Base-by-base conservation (phyloP, 2,888 invertebrate genomes). In the Macroteleia sp. region DNA sequence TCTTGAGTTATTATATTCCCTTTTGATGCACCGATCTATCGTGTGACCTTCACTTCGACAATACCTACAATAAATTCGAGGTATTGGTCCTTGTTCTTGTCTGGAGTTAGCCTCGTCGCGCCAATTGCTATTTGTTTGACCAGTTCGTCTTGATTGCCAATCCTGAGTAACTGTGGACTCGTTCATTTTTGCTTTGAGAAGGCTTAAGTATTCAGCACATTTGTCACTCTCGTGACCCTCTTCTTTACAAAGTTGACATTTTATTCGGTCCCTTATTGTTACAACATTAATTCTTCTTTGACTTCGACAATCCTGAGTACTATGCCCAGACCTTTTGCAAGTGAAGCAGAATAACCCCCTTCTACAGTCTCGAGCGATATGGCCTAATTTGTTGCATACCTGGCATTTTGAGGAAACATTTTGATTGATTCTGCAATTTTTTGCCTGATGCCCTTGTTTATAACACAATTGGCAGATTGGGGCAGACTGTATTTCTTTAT, bases 401-500 rank as follows among this genome's bases (percentile, higher is more conserved):
- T 61, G 61, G 3, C 44, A 30, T n/a, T 12, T 30, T 19, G 2
- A 1, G 14, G 6, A n/a, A 16, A 10, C n/a, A 36, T 22, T 28
- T 28, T 30, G 1, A 14, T 10, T 19, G 14, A 17, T 32, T 6
- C 12, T 4, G 41, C 62, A 62, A 2, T 30, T 16, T 4, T 2
- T 39, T 1, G 62, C 39, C 0, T 46, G 14, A 10, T 61, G 61
- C 3, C 46, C 61, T 0, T 14, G 1, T 12, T 14, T 46, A 5
- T 22, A 1, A 36, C 61, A 61, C 3, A 44, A 28, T 17, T 59
- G 59, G 6, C 44, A 52, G n/a, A n/a, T n/a, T n/a, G n/a, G n/a
- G n/a, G n/a, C n/a, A n/a, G n/a, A n/a, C n/a, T n/a, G n/a, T n/a
- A n/a, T n/a, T n/a, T n/a, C n/a, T n/a, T n/a, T n/a, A n/a, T n/a